Conservation (phyloP, 2,888 invertebrate species). For the Dasypogon diadema region DNA sequence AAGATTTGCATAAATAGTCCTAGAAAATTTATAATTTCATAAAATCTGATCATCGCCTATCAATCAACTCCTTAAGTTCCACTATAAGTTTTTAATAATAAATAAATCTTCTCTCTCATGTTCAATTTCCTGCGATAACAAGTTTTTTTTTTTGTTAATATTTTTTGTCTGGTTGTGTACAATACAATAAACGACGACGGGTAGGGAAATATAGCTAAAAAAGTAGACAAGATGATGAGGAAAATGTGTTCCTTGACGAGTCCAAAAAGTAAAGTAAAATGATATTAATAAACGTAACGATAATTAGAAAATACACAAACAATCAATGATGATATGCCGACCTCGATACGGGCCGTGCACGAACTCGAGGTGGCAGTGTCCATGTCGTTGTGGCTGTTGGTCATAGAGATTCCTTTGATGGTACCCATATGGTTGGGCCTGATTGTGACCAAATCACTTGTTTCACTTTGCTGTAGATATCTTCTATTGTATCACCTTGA, state of each 20-base stretch:
- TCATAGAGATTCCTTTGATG: slow-evolving; percentile 95
- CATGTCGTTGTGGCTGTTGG: slow-evolving; percentile 73
- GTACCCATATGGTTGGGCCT: slow-evolving; percentile 97
- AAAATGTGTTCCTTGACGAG: slow-evolving; percentile 24
- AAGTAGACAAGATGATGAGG: slow-evolving; percentile 35
- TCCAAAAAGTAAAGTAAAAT: slow-evolving; percentile 39
- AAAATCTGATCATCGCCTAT: slow-evolving; percentile 30
- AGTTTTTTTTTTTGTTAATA: slow-evolving; percentile 10
- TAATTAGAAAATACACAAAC: slow-evolving; percentile 48
- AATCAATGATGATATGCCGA: slow-evolving; percentile 59
- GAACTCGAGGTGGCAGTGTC: slow-evolving; percentile 72
- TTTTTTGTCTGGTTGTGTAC: slow-evolving; percentile 10
- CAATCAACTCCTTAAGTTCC: slow-evolving; percentile 41
- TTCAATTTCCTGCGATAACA: slow-evolving; percentile 38
- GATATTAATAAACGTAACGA: slow-evolving; percentile 43
- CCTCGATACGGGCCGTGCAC: slow-evolving; percentile 69
- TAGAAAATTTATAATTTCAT: slow-evolving; percentile 48
- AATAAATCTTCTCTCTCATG: slow-evolving; percentile 21
- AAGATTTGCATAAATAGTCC: slow-evolving; percentile 51
- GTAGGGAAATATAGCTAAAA: slow-evolving; percentile 30
- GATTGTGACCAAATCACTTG: slow-evolving; percentile 95
- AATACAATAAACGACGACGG: slow-evolving; percentile 2
- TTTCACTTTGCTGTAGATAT: slow-evolving; percentile 95
- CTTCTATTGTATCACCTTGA: slow-evolving; percentile 97
- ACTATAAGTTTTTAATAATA: slow-evolving; percentile 41